phyloP scores from a whole-genome alignment of 2,113 vertebrate species.

The Gallinago paraguaiae region DNA sequence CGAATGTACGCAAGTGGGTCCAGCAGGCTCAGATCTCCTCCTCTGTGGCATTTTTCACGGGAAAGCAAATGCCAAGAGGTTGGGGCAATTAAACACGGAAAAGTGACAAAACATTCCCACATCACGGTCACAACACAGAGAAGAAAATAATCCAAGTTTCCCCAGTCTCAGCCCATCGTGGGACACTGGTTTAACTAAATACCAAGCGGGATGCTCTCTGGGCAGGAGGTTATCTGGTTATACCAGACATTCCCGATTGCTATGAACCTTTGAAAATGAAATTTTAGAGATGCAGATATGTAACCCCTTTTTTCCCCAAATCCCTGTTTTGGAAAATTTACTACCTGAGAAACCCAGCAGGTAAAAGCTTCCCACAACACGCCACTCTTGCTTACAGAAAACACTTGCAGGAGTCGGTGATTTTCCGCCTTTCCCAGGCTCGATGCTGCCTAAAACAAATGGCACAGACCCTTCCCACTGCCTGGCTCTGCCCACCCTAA shows the following conservation, averaged over 20 bases:
- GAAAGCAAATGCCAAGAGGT: not conserved
- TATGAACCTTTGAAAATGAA: not conserved
- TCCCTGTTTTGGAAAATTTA: rapidly evolving
- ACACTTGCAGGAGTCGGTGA: not conserved
- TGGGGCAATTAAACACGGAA: rapidly evolving
- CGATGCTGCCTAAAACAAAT: not conserved
- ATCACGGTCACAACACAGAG: rapidly evolving
- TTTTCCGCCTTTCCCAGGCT: not conserved
- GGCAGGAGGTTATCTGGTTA: not conserved
- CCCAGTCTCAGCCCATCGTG: not conserved
- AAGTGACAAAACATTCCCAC: not conserved
- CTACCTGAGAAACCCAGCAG: not conserved
- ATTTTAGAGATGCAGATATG: not conserved
- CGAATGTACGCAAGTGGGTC: no score
- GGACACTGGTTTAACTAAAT: not conserved
- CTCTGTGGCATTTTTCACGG: not conserved
- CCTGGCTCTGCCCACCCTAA: rapidly evolving
- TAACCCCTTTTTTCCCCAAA: not conserved
- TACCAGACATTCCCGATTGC: not conserved
- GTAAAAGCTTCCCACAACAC: not conserved
- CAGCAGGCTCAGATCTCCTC: not conserved
- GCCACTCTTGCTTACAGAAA: not conserved
- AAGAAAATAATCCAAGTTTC: not conserved
- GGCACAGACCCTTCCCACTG: not conserved
- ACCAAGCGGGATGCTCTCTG: not conserved